These are phyloP conservation scores for Eupithecia inturbata DNA, from an alignment of 2,888 invertebrate species.

Conservation along the genomic window DNA sequence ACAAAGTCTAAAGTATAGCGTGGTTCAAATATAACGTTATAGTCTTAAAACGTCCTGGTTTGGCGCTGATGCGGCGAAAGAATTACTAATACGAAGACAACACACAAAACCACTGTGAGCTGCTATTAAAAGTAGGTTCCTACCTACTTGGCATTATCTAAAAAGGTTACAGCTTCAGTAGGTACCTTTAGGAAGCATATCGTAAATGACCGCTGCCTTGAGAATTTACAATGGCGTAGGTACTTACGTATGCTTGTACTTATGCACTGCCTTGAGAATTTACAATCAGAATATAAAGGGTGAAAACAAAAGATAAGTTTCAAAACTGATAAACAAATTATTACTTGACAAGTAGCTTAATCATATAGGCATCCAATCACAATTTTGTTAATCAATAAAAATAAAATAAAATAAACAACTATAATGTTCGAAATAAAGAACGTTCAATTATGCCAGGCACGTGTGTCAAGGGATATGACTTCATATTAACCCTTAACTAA, in stretches of 20 bases:
- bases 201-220: background rate
- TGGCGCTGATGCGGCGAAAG: no score
- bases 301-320: background rate
- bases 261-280: background rate
- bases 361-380: background rate
- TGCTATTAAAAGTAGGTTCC: background rate
- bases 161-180: background rate
- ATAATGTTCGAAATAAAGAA: no score
- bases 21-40: no score
- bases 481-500: constrained; percentile 44
- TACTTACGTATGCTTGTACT: background rate
- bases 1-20: no score
- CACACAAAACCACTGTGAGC: no score
- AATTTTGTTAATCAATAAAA: no score
- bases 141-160: no score
- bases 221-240: background rate
- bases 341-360: background rate
- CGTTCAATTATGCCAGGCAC: constrained; percentile 25
- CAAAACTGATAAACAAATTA: background rate
- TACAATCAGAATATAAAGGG: background rate
- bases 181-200: background rate
- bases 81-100: no score
- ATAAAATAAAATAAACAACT: no score
- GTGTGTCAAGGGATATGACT: constrained; percentile 46
- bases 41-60: no score